Evolutionary conservation across 2,797 vertebrate genomes (phyloP).

Genomic region (Molossus molossus): DNA sequence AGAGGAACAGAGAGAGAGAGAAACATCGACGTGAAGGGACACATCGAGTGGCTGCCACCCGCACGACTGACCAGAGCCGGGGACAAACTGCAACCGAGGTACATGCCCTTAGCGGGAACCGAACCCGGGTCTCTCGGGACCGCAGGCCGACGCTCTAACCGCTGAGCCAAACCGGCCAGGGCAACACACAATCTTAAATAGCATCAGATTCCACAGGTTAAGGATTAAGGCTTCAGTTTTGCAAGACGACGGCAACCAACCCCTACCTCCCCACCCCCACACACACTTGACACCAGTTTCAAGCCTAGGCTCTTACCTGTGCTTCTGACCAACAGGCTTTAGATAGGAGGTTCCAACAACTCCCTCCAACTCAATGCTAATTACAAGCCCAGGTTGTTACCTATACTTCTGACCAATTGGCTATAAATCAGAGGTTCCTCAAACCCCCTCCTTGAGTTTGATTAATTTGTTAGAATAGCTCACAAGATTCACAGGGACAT

Average conservation of each 20-base stretch:
- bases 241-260: not conserved
- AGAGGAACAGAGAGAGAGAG: no score
- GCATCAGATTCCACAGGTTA: not conserved
- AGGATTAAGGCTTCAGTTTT: not conserved
- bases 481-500: not conserved
- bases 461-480: not conserved
- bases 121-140: no score
- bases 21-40: no score
- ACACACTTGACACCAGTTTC: not conserved
- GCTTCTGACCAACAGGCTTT: not conserved
- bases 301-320: not conserved
- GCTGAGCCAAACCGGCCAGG: no score
- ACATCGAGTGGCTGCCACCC: no score
- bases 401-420: not conserved
- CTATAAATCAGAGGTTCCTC: not conserved
- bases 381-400: not conserved
- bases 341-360: not conserved
- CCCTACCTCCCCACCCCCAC: accelerated
- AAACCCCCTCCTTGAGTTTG: not conserved
- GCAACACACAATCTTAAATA: not conserved
- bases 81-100: no score
- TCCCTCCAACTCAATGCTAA: not conserved
- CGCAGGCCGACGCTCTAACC: no score
- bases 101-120: no score
- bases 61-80: no score